Evolutionary conservation across 2,888 invertebrate species (phyloP), one percentile per base, ranked within the genome.

Genomic region (Caenorhabditis sp.): DNA sequence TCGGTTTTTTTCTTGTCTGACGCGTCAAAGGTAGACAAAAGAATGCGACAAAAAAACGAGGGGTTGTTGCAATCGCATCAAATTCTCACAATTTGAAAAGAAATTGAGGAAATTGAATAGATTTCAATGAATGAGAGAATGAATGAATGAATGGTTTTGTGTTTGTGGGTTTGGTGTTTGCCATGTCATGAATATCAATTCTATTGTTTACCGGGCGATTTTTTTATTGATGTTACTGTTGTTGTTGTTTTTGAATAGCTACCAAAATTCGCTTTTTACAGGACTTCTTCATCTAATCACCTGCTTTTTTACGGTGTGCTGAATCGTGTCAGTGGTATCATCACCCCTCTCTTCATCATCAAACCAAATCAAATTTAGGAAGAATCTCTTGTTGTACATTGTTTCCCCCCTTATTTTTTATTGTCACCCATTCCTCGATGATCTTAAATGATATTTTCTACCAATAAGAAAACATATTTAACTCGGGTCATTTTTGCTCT

Each of bases 11-110:
- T 43, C 43, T 10, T 10, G 43, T 43, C 17, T 43, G 43, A 6
- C 23, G 51, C 51, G n/a, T 23, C 51, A 51, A 51, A 23, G 21
- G 51, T 51, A 23, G 51, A 23, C 51, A 23, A 23, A 8, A 51
- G 51, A 51, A 51, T 19, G 21, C 5, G 21, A 51, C 12, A 50
- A 14, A 51, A 51, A 21, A 19, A n/a, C 19, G 8, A 23, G 23
- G 21, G 51, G 51, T 23, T 23, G 51, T 51, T 51, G 51, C 21
- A 51, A 23, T 51, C 51, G 43, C 43, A 43, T 43, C 43, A 43
- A 43, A 43, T 43, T 51, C 51, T 51, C 51, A 51, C 51, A 51
- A 51, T 51, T 51, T 51, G 51, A 51, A 51, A 51, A 51, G 51
- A 51, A 51, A 51, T 51, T 51, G 51, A 23, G 51, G 51, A 51